Percentiles rank a stretch among this genome's conserved stretches.
Evolutionary conservation across 2,797 vertebrate species (phyloP).

Genomic region (Cryptoblepharus egeriae): DNA sequence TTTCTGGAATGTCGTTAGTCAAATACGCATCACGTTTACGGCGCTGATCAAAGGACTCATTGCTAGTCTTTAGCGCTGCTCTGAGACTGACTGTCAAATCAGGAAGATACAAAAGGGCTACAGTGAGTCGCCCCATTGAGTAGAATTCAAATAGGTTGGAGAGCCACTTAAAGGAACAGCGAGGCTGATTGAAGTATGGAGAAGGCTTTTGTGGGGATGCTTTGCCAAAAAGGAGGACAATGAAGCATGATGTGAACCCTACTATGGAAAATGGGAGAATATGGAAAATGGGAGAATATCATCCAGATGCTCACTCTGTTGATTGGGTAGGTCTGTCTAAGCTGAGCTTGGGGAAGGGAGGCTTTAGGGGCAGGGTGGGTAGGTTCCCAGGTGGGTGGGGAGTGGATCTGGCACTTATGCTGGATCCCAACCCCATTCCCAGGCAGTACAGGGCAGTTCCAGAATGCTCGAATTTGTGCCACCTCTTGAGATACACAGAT

Average conservation of each 20-base stretch:
- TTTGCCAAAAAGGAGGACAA: background rate
- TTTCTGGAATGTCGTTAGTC: background rate
- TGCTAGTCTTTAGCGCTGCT: background rate
- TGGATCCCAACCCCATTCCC: too few relatives aligned
- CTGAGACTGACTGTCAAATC: conserved; percentile 38
- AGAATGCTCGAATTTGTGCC: too few relatives aligned
- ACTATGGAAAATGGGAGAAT: background rate
- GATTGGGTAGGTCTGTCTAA: too few relatives aligned
- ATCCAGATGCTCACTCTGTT: background rate
- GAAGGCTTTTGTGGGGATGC: background rate
- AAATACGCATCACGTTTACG: conserved; percentile 1
- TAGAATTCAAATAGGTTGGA: conserved; percentile 33
- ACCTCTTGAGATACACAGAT: too few relatives aligned
- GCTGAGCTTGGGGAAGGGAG: too few relatives aligned
- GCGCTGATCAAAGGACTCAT: background rate
- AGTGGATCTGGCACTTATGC: too few relatives aligned
- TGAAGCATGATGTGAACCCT: background rate
- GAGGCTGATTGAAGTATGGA: background rate
- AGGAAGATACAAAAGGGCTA: conserved; percentile 29
- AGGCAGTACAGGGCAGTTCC: too few relatives aligned
- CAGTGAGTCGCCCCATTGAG: conserved; percentile 12
- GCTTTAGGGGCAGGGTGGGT: too few relatives aligned
- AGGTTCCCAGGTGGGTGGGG: too few relatives aligned
- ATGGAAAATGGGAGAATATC: background rate
- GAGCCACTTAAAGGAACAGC: background rate